Conservation (phyloP, 1,140 invertebrate species). For the Propsilocerus akamusi region DNA sequence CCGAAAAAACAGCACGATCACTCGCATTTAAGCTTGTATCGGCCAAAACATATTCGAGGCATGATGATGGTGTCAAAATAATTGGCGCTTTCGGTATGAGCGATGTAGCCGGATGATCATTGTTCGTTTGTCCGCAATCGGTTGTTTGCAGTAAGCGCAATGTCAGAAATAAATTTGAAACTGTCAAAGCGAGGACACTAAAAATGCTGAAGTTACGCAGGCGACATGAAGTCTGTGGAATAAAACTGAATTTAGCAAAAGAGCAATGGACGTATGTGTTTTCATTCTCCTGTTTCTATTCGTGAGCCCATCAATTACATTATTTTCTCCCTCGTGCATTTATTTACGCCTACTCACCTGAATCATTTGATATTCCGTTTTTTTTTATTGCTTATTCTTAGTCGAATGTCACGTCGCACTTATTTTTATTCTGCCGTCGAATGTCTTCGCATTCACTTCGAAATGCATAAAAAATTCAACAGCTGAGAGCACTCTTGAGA, state of each 20-base stretch:
- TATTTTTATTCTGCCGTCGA: not conserved
- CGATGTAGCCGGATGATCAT: not conserved
- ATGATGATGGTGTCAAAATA: not conserved
- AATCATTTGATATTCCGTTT: not conserved
- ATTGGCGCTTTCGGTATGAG: not conserved
- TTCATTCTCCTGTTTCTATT: not conserved
- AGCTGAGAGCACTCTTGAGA: not conserved
- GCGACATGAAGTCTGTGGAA: not conserved
- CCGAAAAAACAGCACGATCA: constrained; percentile 23
- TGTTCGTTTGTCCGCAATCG: not conserved
- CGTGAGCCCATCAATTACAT: not conserved
- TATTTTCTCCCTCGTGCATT: not conserved
- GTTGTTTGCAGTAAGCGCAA: not conserved
- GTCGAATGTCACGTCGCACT: not conserved
- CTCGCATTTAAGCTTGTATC: not conserved
- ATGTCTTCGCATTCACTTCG: not conserved
- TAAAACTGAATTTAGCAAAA: not conserved
- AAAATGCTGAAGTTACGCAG: not conserved
- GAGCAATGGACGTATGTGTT: not conserved
- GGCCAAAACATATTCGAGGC: not conserved
- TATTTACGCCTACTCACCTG: not conserved
- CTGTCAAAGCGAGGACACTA: not conserved
- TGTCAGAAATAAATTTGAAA: not conserved
- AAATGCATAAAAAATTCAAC: not conserved
- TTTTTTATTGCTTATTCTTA: not conserved